phyloP scores from a whole-genome alignment of 2,797 vertebrate genomes.

The Mormyrus hasselquistii region DNA sequence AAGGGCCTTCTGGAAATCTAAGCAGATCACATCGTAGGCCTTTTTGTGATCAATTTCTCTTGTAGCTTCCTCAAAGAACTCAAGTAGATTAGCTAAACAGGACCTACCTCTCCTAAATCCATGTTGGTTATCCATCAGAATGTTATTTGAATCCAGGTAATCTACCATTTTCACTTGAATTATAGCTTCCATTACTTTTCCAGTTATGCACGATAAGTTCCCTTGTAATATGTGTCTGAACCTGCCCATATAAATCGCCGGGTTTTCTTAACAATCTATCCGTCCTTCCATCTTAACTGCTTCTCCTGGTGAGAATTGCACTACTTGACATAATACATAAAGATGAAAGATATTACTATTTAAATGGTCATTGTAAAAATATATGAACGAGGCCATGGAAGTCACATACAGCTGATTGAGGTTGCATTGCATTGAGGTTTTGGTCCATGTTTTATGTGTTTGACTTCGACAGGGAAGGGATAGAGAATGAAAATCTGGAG shows the following conservation, averaged over 20 bases:
- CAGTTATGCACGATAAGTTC: neutral
- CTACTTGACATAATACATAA: neutral
- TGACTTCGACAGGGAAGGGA: slow-evolving; percentile 21
- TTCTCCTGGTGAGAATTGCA: neutral
- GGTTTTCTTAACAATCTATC: neutral
- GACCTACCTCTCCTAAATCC: too few species aligned
- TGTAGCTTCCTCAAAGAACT: too few species aligned
- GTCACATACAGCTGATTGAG: neutral
- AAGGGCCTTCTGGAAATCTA: too few species aligned
- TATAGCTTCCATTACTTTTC: too few species aligned
- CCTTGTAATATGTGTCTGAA: neutral
- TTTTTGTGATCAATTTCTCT: too few species aligned
- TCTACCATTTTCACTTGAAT: too few species aligned
- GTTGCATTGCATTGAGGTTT: neutral
- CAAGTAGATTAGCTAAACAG: too few species aligned
- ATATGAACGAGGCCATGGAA: neutral
- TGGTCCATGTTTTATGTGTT: neutral
- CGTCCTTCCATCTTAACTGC: neutral
- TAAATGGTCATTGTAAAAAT: neutral
- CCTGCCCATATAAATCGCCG: neutral
- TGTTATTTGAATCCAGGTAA: too few species aligned
- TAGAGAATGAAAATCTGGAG: neutral
- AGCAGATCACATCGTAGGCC: too few species aligned
- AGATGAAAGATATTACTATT: neutral
- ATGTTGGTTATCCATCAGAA: too few species aligned